A percentile compares a stretch with the other conserved stretches of the same genome.
These are phyloP conservation scores for Cotesia congregata DNA, from an alignment of 2,888 invertebrate genomes.

Conservation along the genomic window DNA sequence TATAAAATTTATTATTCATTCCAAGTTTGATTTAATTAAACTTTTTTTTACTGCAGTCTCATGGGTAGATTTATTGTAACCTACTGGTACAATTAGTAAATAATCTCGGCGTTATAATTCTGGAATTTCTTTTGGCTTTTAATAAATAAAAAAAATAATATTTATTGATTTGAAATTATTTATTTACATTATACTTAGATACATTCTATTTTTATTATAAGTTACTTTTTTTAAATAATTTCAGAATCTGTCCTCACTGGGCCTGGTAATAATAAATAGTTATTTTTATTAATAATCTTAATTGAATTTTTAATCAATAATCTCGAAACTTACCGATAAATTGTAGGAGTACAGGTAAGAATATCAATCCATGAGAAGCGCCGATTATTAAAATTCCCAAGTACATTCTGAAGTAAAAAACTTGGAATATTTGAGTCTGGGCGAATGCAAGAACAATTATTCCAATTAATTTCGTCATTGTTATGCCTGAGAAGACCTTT, in stretches of 20 bases:
- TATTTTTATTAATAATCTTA: slow-evolving; percentile 15
- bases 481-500: slow-evolving; percentile 93
- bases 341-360: slow-evolving; percentile 91
- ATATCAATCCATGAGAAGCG: slow-evolving; percentile 90
- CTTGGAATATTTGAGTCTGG: slow-evolving; percentile 90
- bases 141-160: neutral
- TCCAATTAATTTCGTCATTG: slow-evolving; percentile 93
- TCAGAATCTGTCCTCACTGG: slow-evolving; percentile 37
- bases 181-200: neutral
- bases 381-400: slow-evolving; percentile 93
- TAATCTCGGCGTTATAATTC: slow-evolving; percentile 39
- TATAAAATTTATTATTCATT: slow-evolving; percentile 40
- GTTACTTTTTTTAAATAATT: neutral
- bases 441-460: slow-evolving; percentile 93
- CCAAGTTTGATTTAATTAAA: slow-evolving; percentile 30
- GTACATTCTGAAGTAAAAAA: slow-evolving; percentile 97
- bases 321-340: slow-evolving; percentile 74
- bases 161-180: neutral
- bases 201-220: neutral
- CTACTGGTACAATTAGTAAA: slow-evolving; percentile 41
- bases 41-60: slow-evolving; percentile 40
- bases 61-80: slow-evolving; percentile 44
- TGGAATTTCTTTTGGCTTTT: slow-evolving; percentile 24
- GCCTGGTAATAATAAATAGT: slow-evolving; percentile 44
- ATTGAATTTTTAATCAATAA: neutral